Conservation (phyloP, 2,113 vertebrate genomes). For the Saguinus imperator region DNA sequence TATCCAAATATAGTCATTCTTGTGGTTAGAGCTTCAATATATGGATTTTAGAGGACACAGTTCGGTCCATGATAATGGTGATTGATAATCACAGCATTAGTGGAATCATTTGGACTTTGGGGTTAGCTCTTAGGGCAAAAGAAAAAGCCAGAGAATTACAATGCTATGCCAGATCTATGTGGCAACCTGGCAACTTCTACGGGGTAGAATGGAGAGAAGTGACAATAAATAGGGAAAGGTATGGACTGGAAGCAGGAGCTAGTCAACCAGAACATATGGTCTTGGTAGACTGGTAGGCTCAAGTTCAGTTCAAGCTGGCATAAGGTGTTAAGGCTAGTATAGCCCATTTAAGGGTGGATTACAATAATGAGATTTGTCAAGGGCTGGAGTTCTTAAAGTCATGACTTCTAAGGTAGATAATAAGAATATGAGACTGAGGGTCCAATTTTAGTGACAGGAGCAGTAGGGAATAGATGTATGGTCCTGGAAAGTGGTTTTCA, state of each 20-base stretch:
- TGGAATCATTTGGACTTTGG: not conserved
- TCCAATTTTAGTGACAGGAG: not conserved
- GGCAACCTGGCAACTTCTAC: not conserved
- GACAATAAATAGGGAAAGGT: not conserved
- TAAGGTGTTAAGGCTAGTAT: not conserved
- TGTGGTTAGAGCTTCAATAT: not conserved
- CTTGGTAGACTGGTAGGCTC: not conserved
- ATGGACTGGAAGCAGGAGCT: not conserved
- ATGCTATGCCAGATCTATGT: not conserved
- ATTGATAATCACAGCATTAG: not conserved
- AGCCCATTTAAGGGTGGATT: not conserved
- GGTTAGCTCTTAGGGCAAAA: not conserved
- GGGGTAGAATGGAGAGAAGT: not conserved
- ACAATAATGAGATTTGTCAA: not conserved
- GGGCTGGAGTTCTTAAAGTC: not conserved
- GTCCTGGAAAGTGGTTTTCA: not conserved
- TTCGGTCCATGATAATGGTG: not conserved
- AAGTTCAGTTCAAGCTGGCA: not conserved
- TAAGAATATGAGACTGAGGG: not conserved
- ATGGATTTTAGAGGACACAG: not conserved
- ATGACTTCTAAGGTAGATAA: not conserved
- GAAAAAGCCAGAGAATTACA: not conserved
- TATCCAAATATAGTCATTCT: not conserved
- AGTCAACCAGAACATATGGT: not conserved
- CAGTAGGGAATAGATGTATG: not conserved